Conservation (phyloP, 2,797 vertebrate species). For the Tachyglossus aculeatus region DNA sequence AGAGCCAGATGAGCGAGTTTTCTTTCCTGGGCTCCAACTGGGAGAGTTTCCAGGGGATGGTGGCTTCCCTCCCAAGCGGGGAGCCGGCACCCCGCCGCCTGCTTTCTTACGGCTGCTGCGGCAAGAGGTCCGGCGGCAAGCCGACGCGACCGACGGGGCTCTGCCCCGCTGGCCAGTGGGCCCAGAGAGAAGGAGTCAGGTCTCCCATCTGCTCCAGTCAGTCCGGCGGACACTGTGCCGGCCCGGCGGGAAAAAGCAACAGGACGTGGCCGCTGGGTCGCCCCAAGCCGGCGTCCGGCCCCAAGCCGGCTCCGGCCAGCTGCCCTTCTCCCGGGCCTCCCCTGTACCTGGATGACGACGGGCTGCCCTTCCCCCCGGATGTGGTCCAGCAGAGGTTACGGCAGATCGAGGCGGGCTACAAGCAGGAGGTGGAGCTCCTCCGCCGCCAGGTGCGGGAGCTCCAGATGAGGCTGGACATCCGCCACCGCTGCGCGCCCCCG, state of each 20-base stretch:
- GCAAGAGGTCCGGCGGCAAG: constrained; percentile 82
- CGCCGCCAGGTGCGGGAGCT: constrained; percentile 94
- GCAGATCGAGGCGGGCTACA: constrained; percentile 96
- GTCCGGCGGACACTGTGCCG: constrained; percentile 58
- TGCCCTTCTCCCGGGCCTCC: constrained; percentile 82
- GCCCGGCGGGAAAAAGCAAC: constrained; percentile 62
- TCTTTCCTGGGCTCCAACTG: constrained; percentile 88
- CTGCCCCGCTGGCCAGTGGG: constrained; percentile 78
- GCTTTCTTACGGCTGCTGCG: constrained; percentile 82
- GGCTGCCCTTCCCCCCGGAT: constrained; percentile 92
- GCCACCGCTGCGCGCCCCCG: constrained; percentile 87
- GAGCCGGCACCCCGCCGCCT: constrained; percentile 74
- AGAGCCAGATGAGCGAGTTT: constrained; percentile 87
- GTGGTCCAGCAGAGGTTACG: constrained; percentile 96
- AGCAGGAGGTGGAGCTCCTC: constrained; percentile 95
- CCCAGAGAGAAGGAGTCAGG: constrained; percentile 79
- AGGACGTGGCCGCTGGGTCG: constrained; percentile 65
- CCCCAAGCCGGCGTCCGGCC: constrained; percentile 65
- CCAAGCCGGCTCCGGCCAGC: constrained; percentile 61
- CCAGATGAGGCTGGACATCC: constrained; percentile 94
- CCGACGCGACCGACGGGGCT: constrained; percentile 77
- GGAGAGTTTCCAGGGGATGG: constrained; percentile 92
- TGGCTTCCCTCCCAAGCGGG: constrained; percentile 82
- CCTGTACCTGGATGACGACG: constrained; percentile 93
- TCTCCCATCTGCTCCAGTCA: constrained; percentile 71